Evolutionary conservation across 2,888 invertebrate species (phyloP).

Genomic region (Mythimna impura): DNA sequence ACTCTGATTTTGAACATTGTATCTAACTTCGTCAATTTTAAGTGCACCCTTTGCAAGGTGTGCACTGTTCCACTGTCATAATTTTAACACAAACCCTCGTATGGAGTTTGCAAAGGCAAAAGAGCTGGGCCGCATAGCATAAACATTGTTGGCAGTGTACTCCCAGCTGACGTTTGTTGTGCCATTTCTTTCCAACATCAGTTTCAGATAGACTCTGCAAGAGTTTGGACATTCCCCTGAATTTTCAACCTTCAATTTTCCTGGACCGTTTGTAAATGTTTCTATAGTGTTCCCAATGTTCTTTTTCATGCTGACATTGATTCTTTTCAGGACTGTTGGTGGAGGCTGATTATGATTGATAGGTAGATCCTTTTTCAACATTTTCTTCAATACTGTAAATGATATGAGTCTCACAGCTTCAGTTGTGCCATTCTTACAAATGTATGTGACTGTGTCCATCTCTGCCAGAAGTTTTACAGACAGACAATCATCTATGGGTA

Average conservation of each 20-base stretch:
- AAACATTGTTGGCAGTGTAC: conserved; percentile 91
- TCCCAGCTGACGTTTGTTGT: conserved; percentile 90
- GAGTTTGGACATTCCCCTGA: conserved; percentile 93
- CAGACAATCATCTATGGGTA: conserved; percentile 90
- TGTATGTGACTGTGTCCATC: conserved; percentile 89
- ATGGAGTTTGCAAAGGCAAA: conserved; percentile 92
- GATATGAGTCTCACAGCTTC: conserved; percentile 88
- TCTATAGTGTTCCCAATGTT: conserved; percentile 90
- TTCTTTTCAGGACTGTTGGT: conserved; percentile 83
- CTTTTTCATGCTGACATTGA: conserved; percentile 89
- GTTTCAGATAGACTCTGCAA: conserved; percentile 91
- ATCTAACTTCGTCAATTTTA: conserved; percentile 83
- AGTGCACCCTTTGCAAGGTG: conserved; percentile 87
- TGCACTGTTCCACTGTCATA: conserved; percentile 94
- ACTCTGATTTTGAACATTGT: conserved; percentile 86
- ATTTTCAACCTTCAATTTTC: conserved; percentile 93
- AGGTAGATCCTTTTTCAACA: conserved; percentile 78
- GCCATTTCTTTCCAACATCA: conserved; percentile 90
- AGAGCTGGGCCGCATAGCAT: conserved; percentile 93
- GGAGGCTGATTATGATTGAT: conserved; percentile 74
- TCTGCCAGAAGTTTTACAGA: conserved; percentile 90
- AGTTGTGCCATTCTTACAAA: conserved; percentile 90
- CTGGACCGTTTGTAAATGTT: conserved; percentile 91
- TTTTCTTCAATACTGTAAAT: conserved; percentile 78
- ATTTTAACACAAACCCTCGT: conserved; percentile 94